Percentiles rank a stretch among this genome's conserved stretches.
Evolutionary conservation across 2,113 vertebrate species (phyloP).

Genomic region (Mobula birostris): DNA sequence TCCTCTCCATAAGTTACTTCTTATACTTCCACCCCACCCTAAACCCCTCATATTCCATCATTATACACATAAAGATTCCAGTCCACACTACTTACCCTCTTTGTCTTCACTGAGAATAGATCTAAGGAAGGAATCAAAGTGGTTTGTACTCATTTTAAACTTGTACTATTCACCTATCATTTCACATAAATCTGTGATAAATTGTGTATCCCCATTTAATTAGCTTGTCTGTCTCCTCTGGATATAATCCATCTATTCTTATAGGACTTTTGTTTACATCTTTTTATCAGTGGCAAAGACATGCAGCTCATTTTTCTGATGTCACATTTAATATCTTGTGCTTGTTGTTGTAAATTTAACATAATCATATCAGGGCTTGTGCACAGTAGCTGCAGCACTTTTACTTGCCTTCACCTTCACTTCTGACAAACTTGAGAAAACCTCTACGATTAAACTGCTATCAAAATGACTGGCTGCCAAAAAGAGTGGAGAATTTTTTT

Average conservation of each 20-base stretch:
- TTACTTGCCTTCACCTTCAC: neutral
- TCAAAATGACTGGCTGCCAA: neutral
- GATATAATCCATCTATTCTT: neutral
- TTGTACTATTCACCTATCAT: no score
- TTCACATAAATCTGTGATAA: neutral
- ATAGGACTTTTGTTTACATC: neutral
- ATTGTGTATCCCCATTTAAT: neutral
- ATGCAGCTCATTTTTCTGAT: neutral
- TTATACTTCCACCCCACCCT: no score
- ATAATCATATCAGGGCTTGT: neutral
- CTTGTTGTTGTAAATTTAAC: neutral
- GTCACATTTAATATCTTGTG: neutral
- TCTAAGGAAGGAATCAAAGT: neutral
- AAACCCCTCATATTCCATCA: no score
- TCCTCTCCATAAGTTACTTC: no score
- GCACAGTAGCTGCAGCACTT: neutral
- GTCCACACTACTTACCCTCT: no score
- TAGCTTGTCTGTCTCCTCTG: neutral
- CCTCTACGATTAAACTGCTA: neutral
- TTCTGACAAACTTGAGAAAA: neutral
- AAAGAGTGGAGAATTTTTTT: neutral
- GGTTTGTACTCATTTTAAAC: no score
- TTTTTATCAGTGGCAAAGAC: neutral
- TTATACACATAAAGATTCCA: no score
- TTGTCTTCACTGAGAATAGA: neutral